A percentile compares a stretch with the other conserved stretches of the same genome.
Conservation (phyloP, 2,113 vertebrate genomes). For the Gymnobelideus leadbeateri region DNA sequence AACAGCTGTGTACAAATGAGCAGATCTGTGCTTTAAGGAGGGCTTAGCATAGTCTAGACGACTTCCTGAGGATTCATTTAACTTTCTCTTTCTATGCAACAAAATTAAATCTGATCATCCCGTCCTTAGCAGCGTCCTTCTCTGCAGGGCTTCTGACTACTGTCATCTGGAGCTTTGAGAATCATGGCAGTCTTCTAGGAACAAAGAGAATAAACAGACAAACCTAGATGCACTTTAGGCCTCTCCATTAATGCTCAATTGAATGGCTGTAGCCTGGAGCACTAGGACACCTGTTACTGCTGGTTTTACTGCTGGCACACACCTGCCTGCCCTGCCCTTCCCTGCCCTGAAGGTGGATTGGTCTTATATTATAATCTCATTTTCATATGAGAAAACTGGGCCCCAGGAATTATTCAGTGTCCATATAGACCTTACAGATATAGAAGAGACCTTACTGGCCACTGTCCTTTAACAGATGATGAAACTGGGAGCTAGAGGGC, state of each 20-base stretch:
- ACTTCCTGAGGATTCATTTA: neutral
- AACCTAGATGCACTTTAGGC: neutral
- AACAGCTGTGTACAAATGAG: neutral
- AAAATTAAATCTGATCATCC: neutral
- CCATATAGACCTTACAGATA: neutral
- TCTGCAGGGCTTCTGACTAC: neutral
- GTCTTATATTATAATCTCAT: neutral
- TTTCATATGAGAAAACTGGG: neutral
- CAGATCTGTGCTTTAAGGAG: too few relatives aligned
- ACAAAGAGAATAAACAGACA: neutral
- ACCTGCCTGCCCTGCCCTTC: neutral
- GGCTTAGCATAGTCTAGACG: neutral
- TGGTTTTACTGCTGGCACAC: neutral
- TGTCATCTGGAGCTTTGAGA: neutral
- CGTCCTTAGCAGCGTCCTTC: neutral
- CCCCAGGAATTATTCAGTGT: neutral
- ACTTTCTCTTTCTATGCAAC: neutral
- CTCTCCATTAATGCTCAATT: neutral
- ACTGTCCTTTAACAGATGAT: neutral
- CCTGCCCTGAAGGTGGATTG: neutral
- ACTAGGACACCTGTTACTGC: neutral
- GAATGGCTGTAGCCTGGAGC: too few relatives aligned
- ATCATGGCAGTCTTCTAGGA: neutral
- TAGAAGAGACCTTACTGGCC: too few relatives aligned
- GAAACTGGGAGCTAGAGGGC: too few relatives aligned